A percentile compares a stretch with the other conserved stretches of the same genome.
Evolutionary conservation across 2,797 vertebrate genomes (phyloP).

Genomic region (Hozukius guyotensis): DNA sequence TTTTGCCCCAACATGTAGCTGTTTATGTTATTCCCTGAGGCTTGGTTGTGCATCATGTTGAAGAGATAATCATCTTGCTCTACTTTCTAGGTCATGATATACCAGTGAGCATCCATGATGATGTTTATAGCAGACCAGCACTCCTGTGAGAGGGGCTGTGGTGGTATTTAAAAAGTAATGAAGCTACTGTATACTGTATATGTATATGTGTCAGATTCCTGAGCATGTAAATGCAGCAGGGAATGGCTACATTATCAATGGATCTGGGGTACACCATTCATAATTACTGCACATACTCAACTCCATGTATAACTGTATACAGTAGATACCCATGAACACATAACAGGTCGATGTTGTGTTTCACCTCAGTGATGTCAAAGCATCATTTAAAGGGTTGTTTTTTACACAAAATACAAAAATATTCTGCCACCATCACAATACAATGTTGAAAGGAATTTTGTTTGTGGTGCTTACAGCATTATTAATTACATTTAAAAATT

Average conservation of each 20-base stretch:
- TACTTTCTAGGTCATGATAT: slow-evolving; percentile 43
- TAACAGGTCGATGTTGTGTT: not conserved
- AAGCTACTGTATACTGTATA: not conserved
- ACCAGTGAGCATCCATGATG: slow-evolving; percentile 6
- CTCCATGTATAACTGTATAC: not conserved
- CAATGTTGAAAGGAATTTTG: not conserved
- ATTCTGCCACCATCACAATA: not conserved
- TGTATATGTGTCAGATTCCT: not conserved
- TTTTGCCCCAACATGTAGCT: not conserved
- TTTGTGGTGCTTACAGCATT: not conserved
- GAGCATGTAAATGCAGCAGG: slow-evolving; percentile 1
- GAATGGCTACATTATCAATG: slow-evolving; percentile 1
- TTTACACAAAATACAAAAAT: not conserved
- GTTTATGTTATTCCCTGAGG: slow-evolving; percentile 10
- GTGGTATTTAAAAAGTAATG: slow-evolving; percentile 18
- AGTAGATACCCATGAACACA: not conserved
- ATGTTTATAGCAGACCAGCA: not conserved
- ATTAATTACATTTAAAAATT: not conserved
- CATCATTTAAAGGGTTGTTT: not conserved
- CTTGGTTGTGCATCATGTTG: not conserved
- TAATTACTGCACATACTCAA: not conserved
- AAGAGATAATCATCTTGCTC: slow-evolving; percentile 15
- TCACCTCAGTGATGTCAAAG: not conserved
- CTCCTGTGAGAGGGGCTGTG: not conserved
- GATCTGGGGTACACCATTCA: not conserved